Evolutionary conservation across 2,113 vertebrate species (phyloP), one percentile per base, ranked within the genome.

Genomic region (Hylia prasina): DNA sequence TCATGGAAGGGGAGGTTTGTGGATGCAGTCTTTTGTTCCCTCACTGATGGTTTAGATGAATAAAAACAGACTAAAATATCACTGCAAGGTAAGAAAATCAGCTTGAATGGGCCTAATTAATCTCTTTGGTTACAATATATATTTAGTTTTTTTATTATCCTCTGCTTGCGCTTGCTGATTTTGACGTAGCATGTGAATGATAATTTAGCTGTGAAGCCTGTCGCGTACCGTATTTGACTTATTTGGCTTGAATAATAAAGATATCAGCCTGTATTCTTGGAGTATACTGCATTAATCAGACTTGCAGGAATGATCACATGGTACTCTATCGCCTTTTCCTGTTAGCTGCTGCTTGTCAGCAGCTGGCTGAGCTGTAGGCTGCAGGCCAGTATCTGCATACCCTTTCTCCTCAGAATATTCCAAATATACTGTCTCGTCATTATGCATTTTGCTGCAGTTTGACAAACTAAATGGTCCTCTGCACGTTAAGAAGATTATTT

Each of bases 221-320:
- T 81, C 44, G 1, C 39, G 78, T 92, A 60, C 68, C 23, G 15
- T 95, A 82, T 96, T 96, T 89, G 82, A 94, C 97, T 97, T 94
- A 88, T 89, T 96, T 96, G 95, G 70, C 89, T 78, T 71, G 96
- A 84, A 95, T 96, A 93, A 97, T 96, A 93, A 96, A 94, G 97
- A 96, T 95, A 96, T 94, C 97, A 90, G 97, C 93, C 98, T 97
- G 97, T 97, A 98, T 98, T 98, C 97, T 97, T 63, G 87, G 97
- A 98, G 95, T 92, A 94, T 97, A 94, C 98, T 97, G 98, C 98
- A 98, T 98, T 96, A 98, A 98, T 98, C 97, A 98, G 98, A 98
- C 98, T 98, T 98, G 98, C 98, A 98, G 97, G 97, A 89, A 89
- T 93, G 97, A 98, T 99, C 99, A 99, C 99, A 98, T 99, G 99